Conservation (phyloP, 2,113 vertebrate genomes). For the Anarhynchus alexandrinus region DNA sequence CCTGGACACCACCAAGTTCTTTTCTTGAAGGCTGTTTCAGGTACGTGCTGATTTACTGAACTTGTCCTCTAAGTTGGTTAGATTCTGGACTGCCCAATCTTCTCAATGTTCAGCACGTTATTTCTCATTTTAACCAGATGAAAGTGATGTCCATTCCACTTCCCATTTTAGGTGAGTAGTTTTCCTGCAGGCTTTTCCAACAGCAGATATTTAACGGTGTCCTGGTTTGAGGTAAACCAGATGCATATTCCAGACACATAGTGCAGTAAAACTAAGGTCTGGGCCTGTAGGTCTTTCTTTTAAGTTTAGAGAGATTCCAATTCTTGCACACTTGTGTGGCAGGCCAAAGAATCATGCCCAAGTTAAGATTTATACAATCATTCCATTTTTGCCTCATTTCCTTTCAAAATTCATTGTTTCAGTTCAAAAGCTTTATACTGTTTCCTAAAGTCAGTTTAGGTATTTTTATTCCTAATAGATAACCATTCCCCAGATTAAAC, state of each 20-base stretch:
- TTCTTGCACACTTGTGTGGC: not conserved
- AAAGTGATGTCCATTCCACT: not conserved
- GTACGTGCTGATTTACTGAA: not conserved
- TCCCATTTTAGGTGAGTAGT: not conserved
- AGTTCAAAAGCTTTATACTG: not conserved
- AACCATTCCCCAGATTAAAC: constrained; percentile 35
- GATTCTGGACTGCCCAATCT: not conserved
- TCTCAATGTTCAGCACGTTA: not conserved
- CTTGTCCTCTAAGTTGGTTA: not conserved
- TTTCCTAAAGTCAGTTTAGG: constrained; percentile 10
- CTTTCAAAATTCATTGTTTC: not conserved
- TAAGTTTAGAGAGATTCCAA: not conserved
- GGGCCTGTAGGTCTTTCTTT: not conserved
- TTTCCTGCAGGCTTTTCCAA: not conserved
- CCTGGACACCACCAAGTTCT: not conserved
- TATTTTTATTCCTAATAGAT: constrained; percentile 23
- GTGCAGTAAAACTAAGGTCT: not conserved
- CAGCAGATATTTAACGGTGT: not conserved
- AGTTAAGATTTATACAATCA: not conserved
- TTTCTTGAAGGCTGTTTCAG: not conserved
- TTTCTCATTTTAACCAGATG: not conserved
- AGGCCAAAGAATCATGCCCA: not conserved
- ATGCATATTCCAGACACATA: not conserved
- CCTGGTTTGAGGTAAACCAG: not conserved
- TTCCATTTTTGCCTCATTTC: not conserved